Percentiles rank a stretch among this genome's conserved stretches.
These are phyloP conservation scores for fruit fly (Drosophila melanogaster) DNA, from an alignment of 1,140 invertebrate species.

Conservation along the genomic window DNA sequence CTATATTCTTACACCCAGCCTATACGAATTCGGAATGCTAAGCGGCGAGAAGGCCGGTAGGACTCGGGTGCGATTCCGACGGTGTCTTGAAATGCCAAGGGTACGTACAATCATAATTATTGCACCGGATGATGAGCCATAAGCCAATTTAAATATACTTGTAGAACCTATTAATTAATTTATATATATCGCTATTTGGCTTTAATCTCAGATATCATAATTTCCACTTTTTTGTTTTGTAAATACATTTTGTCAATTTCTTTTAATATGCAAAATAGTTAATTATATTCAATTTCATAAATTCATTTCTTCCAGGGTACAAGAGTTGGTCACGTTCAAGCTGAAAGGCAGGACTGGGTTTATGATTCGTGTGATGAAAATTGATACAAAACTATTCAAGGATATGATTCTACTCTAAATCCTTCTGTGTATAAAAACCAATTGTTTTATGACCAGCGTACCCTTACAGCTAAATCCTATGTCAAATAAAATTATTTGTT, in stretches of 20 bases:
- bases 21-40: conserved; percentile 48
- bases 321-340: conserved; percentile 21
- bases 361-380: conserved; percentile 40
- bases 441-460: not conserved
- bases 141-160: not conserved
- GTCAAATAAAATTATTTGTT: not conserved
- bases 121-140: not conserved
- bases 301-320: conserved; percentile 23
- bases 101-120: conserved; percentile 14
- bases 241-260: too few relatives aligned
- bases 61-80: conserved; percentile 49
- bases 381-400: not conserved
- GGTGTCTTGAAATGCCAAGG: conserved; percentile 46
- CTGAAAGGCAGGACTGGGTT: conserved; percentile 54
- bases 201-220: too few relatives aligned
- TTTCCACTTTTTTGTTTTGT: too few relatives aligned
- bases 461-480: not conserved
- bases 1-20: conserved; percentile 33
- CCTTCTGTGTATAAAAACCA: not conserved
- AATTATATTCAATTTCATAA: not conserved
- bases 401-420: not conserved
- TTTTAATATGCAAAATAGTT: too few relatives aligned
- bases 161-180: too few relatives aligned
- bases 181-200: too few relatives aligned
- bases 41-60: not conserved